These are phyloP conservation scores for Mellilla xanthometata DNA, from an alignment of 2,888 invertebrate genomes.

Conservation along the genomic window DNA sequence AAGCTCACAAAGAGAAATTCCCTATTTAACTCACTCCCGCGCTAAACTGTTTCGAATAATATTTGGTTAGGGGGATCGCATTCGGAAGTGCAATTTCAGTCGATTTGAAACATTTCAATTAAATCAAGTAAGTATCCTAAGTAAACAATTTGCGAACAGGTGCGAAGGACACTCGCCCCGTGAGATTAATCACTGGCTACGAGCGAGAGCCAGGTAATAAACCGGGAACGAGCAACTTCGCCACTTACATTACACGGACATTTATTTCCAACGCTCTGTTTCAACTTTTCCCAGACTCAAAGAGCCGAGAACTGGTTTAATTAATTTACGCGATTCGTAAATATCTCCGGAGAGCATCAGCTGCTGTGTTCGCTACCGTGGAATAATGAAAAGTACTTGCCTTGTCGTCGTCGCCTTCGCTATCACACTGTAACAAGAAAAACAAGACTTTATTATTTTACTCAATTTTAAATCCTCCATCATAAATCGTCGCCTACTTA, in stretches of 20 bases:
- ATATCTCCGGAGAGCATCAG: constrained; percentile 48
- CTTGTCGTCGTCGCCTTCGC: constrained; percentile 96
- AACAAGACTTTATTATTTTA: constrained; percentile 35
- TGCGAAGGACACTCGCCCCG: constrained; percentile 45
- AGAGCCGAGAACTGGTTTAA: constrained; percentile 60
- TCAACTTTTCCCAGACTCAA: constrained; percentile 67
- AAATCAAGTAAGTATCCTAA: constrained; percentile 40
- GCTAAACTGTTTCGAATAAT: constrained; percentile 31
- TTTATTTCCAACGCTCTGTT: constrained; percentile 73
- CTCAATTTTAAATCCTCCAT: background rate
- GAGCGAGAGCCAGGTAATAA: constrained; percentile 62
- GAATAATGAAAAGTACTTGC: constrained; percentile 80
- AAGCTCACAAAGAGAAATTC: constrained; percentile 54
- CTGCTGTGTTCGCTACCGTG: constrained; percentile 35
- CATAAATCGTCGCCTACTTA: too few relatives aligned
- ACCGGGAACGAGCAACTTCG: constrained; percentile 72
- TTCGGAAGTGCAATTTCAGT: constrained; percentile 25
- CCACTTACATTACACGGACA: constrained; percentile 77
- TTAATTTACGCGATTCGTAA: constrained; percentile 68
- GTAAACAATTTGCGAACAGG: constrained; percentile 46
- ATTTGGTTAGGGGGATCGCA: constrained; percentile 28
- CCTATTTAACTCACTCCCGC: constrained; percentile 23
- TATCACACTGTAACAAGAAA: constrained; percentile 93
- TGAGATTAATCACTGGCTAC: constrained; percentile 66
- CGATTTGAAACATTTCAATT: constrained; percentile 37